Evolutionary conservation across 2,113 vertebrate genomes (phyloP), one percentile per base, ranked within the genome.

Genomic region (Mustela nigripes): DNA sequence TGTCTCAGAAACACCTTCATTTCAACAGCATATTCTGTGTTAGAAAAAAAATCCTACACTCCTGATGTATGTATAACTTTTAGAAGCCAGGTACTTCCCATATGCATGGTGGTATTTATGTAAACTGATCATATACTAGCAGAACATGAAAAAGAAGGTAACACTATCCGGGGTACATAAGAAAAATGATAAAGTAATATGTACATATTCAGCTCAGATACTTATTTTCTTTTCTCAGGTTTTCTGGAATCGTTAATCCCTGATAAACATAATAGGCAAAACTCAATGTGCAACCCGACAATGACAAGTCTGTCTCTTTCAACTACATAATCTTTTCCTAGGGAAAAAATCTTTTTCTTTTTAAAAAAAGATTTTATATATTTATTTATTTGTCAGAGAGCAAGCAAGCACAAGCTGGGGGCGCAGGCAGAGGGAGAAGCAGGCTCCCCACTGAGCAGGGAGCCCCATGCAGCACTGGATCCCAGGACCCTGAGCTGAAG

Each of bases 191-290:
- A 89, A 89, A 50, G 76, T 33, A 58, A 63, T 39, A 96, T 4
- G 5, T 74, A 86, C 67, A 39, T 33, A 84, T 42, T 88, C 5
- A 78, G 82, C 24, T 85, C 16, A 93, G 81, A 79, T 8, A 48
- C 16, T 26, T 73, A 48, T 42, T 87, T 65, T 31, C 58, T 45
- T 63, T 92, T 97, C 78, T 28, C 1, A 93, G 65, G 67, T 96
- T 74, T 91, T 88, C 42, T 89, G 50, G n/a, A 85, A 94, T 22
- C 95, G 36, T 80, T 94, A 89, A 84, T 89, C 22, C 39, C 24
- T 80, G 42, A 74, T 42, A 96, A 86, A 86, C 19, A 67, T 18
- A 93, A 89, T 45, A 90, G 62, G 39, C 15, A 89, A 80, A 96
- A 95, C 56, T 95, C 67, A 95, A 45, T 74, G 39, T 87, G 50